Percentiles rank a stretch among this genome's conserved stretches.
These are phyloP conservation scores for Phoenoteleia sp. DNA, from an alignment of 2,888 invertebrate species.

Conservation along the genomic window DNA sequence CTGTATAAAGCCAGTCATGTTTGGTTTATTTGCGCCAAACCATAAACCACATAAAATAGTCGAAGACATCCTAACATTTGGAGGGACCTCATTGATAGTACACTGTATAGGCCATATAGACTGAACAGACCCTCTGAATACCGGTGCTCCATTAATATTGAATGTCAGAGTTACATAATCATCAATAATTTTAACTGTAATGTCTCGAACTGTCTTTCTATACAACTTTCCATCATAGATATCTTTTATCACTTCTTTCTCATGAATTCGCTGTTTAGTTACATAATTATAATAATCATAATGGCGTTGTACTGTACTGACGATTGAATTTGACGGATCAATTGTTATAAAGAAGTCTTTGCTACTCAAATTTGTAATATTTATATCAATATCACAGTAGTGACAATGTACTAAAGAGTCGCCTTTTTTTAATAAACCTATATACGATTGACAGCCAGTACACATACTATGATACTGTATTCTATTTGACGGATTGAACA, in stretches of 20 bases:
- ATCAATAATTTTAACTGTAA: background rate
- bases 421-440: no score
- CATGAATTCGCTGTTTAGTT: no score
- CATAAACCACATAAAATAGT: constrained; percentile 55
- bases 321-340: no score
- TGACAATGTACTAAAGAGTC: no score
- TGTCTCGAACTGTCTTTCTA: constrained; percentile 19
- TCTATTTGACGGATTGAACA: no score
- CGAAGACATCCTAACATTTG: constrained; percentile 22
- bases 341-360: no score
- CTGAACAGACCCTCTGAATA: background rate
- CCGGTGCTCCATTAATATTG: background rate
- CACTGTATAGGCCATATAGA: constrained; percentile 56
- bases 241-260: background rate
- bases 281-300: no score
- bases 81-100: constrained; percentile 66
- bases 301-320: no score
- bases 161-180: constrained; percentile 33
- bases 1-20: background rate
- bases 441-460: background rate
- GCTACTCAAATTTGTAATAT: no score
- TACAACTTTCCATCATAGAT: constrained; percentile 48
- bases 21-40: constrained; percentile 44
- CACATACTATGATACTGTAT: background rate
- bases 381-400: no score